Base-by-base conservation (phyloP, 1,140 invertebrate species). In the Drosophila trapezifrons region DNA sequence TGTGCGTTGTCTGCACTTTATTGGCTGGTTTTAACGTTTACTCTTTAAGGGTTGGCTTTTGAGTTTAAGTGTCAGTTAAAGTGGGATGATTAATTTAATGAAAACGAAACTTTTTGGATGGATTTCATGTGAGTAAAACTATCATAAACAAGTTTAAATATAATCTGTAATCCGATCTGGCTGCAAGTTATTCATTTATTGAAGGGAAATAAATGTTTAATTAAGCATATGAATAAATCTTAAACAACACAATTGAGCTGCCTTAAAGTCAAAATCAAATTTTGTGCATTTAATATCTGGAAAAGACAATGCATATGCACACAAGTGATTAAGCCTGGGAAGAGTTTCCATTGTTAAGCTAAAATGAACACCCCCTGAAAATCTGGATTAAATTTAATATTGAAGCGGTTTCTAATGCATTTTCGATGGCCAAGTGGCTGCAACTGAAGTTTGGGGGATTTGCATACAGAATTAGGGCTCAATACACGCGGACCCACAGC, bases 391-490 rank as follows among this genome's bases (percentile, higher is more conserved):
- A 67, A 70, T 73, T 64, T 58, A 64, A 63, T 67, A 66, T 80
- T 77, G 49, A 47, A 59, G 56, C 43, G 27, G 54, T 27, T 65
- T 42, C 37, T 60, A 78, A 65, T 77, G 78, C 78, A 69, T 60
- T 71, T 80, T 58, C 35, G 46, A 59, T 67, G 32, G 69, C 49
- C 47, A 66, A 66, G 66, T 37, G 37, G 38, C 67, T 77, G 75
- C 54, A 37, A 37, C 49, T 62, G 75, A 46, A 78, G 71, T 57
- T 55, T 46, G n/a, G 9, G 73, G 54, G 63, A 74, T 85, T 82
- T 87, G 83, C 83, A 89, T 83, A 59, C 70, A 43, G 66, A 74
- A 76, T 77, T 52, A 66, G 46, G 62, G 45, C 51, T 37, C 35
- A 47, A 18, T 18, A 40, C 51, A 54, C 20, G 51, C 51, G 45